A percentile compares a stretch with the other conserved stretches of the same genome.
These are phyloP conservation scores for Catamblyrhynchus diadema DNA, from an alignment of 2,797 vertebrate species.

Conservation along the genomic window DNA sequence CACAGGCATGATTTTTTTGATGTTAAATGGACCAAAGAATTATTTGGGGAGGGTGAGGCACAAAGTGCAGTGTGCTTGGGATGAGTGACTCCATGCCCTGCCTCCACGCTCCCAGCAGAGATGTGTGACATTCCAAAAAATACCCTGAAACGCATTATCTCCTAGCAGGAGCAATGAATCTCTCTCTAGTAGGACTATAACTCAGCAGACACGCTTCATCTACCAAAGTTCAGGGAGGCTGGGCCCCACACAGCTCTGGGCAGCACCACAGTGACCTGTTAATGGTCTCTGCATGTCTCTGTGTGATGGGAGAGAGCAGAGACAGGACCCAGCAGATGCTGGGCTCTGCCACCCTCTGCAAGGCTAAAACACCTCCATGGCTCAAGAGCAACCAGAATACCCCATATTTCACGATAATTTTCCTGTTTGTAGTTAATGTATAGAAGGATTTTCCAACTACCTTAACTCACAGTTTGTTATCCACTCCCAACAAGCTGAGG, in stretches of 20 bases:
- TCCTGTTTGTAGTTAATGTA: not conserved
- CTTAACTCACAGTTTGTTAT: not conserved
- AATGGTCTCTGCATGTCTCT: not conserved
- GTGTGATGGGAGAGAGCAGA: not conserved
- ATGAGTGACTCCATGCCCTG: not conserved
- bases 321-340: not conserved
- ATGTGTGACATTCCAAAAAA: not conserved
- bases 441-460: not conserved
- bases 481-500: slow-evolving; percentile 4
- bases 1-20: not conserved
- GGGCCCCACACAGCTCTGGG: not conserved
- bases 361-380: not conserved
- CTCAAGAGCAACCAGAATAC: not conserved
- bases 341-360: not conserved
- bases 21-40: not conserved
- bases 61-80: not conserved
- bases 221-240: not conserved
- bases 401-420: not conserved
- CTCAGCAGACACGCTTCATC: not conserved
- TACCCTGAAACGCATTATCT: not conserved
- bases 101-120: not conserved
- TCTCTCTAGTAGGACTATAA: not conserved
- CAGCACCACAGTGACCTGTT: not conserved
- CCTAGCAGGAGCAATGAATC: not conserved
- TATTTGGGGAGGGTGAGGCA: not conserved